Evolutionary conservation across 2,113 vertebrate genomes (phyloP), one percentile per base, ranked within the genome.

Genomic region (Platichthys stellatus): DNA sequence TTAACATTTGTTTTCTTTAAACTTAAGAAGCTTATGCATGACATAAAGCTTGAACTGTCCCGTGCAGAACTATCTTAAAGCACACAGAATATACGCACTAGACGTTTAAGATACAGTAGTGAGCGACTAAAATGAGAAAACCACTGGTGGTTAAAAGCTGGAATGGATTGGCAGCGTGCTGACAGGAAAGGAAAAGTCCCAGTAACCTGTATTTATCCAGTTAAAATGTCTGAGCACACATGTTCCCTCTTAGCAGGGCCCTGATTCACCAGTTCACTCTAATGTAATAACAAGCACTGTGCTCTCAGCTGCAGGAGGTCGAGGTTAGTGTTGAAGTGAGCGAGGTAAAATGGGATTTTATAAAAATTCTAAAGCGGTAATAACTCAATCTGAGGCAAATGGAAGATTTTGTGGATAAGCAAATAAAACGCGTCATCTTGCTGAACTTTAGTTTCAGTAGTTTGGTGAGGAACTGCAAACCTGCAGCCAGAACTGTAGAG

Each of bases 131-230:
- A 45, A 56, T 20, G 24, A 31, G 2, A 61, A 45, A 12, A 13
- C 24, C 15, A 5, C 24, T 45, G 47, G 54, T 65, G 43, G 31
- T 70, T 8, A 61, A 21, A 31, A 17, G 51, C 54, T 78, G 60
- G 53, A 69, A 45, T 60, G 60, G n/a, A 47, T 61, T 35, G 23
- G 80, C 58, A 53, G 74, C 51, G 24, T 60, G 69, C 63, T 77
- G 74, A 73, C 69, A 20, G 11, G 15, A 31, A 18, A 47, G 15
- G 8, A 54, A 63, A 70, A 72, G 14, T 12, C 21, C 26, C 18
- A n/a, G 38, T 8, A 53, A 82, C 63, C 43, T 35, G 64, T 77
- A 77, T 73, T 82, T 73, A 69, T 59, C 59, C 74, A 59, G 51
- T 72, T 69, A 59, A 64, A 59, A 68, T 0, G 47, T 71, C 54